phyloP scores from a whole-genome alignment of 2,113 vertebrate species.

The Eretmochelys imbricata region DNA sequence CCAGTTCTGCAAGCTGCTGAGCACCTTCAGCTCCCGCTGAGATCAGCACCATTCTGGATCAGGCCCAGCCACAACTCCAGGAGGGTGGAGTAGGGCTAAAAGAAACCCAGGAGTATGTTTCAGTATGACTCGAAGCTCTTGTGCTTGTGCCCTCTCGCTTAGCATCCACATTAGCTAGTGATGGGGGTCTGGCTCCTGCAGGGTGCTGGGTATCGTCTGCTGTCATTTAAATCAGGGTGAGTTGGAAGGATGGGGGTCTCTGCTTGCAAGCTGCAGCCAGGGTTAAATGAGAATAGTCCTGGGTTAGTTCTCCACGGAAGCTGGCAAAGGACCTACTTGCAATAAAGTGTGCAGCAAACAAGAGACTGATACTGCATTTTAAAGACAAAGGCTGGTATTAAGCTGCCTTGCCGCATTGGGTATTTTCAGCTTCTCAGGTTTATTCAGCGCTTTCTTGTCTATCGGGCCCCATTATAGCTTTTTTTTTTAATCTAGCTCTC shows the following conservation, averaged over 20 bases:
- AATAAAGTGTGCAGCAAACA: neutral
- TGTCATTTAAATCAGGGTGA: neutral
- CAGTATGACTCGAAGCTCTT: neutral
- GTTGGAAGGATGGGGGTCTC: neutral
- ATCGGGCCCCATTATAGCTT: rapidly evolving
- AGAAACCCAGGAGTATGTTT: neutral
- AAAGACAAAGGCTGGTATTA: neutral
- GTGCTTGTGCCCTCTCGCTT: neutral
- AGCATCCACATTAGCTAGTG: neutral
- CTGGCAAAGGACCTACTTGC: neutral
- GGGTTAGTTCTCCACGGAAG: neutral
- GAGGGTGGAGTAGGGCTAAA: neutral
- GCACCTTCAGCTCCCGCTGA: neutral
- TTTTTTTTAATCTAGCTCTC: neutral
- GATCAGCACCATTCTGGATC: neutral
- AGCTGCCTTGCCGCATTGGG: neutral
- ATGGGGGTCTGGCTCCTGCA: neutral
- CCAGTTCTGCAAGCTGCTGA: neutral
- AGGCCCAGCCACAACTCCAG: neutral
- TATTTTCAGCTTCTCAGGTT: neutral
- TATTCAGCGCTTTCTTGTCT: neutral
- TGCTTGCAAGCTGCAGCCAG: neutral
- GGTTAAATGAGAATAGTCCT: neutral
- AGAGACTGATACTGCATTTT: neutral
- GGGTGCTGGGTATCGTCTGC: neutral